Percentiles rank a stretch among this genome's conserved stretches.
Conservation (phyloP, 2,113 vertebrate species). For the Toxotes chatareus region DNA sequence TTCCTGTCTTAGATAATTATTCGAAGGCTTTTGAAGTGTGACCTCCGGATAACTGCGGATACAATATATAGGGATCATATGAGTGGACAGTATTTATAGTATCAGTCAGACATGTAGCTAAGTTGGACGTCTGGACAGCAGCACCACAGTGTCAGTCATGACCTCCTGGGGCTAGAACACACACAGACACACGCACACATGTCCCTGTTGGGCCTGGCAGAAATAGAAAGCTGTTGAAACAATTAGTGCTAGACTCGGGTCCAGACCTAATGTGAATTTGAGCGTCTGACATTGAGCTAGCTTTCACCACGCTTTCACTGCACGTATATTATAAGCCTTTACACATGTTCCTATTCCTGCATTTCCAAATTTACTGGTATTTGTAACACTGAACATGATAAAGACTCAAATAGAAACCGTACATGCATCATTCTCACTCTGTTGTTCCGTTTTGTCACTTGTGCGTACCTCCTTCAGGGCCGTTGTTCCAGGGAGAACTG, state of each 20-base stretch:
- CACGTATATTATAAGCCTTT: not conserved
- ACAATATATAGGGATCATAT: constrained; percentile 68
- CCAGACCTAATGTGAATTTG: constrained; percentile 42
- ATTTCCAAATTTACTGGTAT: not conserved
- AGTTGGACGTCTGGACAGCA: constrained; percentile 58
- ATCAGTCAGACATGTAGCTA: constrained; percentile 59
- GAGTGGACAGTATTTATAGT: constrained; percentile 73
- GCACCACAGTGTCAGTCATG: constrained; percentile 40
- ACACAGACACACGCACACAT: constrained; percentile 8
- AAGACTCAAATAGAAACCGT: not conserved
- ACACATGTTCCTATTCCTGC: not conserved
- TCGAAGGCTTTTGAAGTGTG: constrained; percentile 58
- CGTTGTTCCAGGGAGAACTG: constrained; percentile 99
- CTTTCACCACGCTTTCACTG: constrained; percentile 30
- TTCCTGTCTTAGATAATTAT: constrained; percentile 68
- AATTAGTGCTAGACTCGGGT: constrained; percentile 64
- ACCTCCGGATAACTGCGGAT: constrained; percentile 66
- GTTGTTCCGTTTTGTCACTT: not conserved
- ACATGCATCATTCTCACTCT: not conserved
- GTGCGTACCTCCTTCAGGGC: constrained; percentile 82
- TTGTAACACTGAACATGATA: not conserved
- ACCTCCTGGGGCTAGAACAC: constrained; percentile 49
- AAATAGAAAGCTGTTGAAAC: constrained; percentile 64
- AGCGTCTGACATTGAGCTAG: constrained; percentile 40
- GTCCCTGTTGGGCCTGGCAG: constrained; percentile 55